Conservation (phyloP, 2,113 vertebrate species). For the Periophthalmus modestus region DNA sequence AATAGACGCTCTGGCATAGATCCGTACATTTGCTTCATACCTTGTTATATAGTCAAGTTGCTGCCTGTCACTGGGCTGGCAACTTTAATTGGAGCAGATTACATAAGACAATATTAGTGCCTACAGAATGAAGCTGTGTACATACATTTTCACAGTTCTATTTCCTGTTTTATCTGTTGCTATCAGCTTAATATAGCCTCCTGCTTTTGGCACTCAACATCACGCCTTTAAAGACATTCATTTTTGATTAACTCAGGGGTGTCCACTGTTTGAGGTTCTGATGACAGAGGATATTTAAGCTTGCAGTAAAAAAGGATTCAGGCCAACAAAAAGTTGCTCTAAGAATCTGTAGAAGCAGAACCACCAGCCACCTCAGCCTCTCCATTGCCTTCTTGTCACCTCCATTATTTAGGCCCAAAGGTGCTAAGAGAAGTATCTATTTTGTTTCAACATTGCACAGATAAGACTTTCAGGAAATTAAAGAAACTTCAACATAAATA, state of each 20-base stretch:
- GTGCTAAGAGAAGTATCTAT: no score
- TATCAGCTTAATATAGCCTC: not conserved
- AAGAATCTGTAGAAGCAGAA: no score
- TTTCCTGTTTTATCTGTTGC: not conserved
- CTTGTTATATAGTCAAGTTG: not conserved
- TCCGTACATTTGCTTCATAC: not conserved
- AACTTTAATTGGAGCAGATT: not conserved
- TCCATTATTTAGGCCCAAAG: no score
- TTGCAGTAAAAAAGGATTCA: no score
- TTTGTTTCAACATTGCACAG: no score
- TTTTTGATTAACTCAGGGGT: not conserved
- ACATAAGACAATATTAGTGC: not conserved
- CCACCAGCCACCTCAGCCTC: no score
- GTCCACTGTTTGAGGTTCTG: no score
- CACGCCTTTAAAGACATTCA: not conserved
- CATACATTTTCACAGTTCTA: not conserved
- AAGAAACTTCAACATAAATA: no score
- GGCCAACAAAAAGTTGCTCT: no score
- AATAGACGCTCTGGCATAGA: not conserved
- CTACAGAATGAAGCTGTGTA: not conserved
- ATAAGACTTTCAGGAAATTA: no score
- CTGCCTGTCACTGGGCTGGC: not conserved
- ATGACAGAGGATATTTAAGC: no score
- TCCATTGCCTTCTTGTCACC: no score
- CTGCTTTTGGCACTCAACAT: not conserved